Conservation (phyloP, 2,113 vertebrate species). For the Talpa occidentalis region DNA sequence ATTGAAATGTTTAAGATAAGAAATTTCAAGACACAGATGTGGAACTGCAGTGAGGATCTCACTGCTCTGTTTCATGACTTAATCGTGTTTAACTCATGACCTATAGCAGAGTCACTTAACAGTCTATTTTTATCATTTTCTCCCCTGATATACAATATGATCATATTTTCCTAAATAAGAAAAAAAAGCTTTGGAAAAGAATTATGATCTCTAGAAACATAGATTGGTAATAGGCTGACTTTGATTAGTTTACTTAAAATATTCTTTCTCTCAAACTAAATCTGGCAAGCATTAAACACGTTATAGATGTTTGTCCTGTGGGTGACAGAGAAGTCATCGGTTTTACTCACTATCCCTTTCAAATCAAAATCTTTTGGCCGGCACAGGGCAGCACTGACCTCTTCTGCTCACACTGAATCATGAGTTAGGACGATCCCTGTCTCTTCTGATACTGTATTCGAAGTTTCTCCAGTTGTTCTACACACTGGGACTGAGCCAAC, state of each 20-base stretch:
- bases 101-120: not conserved
- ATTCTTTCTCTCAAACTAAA: constrained; percentile 40
- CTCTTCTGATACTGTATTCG: constrained; percentile 91
- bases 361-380: constrained; percentile 76
- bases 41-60: not conserved
- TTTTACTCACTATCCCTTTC: constrained; percentile 74
- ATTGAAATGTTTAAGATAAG: constrained; percentile 14
- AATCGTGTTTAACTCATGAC: not conserved
- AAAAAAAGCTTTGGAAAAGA: constrained; percentile 21
- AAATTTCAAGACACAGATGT: not conserved
- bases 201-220: constrained; percentile 51
- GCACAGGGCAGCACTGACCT: constrained; percentile 59
- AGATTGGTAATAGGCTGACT: not conserved
- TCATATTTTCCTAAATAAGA: constrained; percentile 37
- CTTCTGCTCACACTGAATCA: constrained; percentile 42
- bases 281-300: constrained; percentile 80
- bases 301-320: constrained; percentile 77
- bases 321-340: constrained; percentile 76
- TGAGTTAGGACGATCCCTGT: constrained; percentile 93
- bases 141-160: not conserved
- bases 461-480: constrained; percentile 94
- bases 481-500: constrained; percentile 92
- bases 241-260: constrained; percentile 40
- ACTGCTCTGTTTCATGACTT: not conserved
- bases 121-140: constrained; percentile 26